phyloP scores from a whole-genome alignment of 1,140 invertebrate genomes.

The Macrosteles quadrilineatus region DNA sequence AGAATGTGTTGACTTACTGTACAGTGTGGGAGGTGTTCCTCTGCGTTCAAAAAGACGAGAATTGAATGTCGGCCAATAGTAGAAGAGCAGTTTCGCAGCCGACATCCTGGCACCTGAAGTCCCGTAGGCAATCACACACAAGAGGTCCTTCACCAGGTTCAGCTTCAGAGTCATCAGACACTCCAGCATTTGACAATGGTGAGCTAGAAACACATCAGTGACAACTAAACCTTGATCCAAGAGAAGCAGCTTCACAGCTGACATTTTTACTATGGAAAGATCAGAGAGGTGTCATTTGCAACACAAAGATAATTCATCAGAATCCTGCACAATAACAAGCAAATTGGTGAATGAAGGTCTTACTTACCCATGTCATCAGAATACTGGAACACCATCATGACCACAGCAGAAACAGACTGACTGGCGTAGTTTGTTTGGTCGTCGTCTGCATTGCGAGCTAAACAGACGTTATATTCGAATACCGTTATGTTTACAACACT shows the following conservation, averaged over 20 bases:
- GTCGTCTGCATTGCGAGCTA: conserved; percentile 64
- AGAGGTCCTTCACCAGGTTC: conserved; percentile 87
- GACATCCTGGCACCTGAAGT: conserved; percentile 87
- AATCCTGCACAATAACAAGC: no score
- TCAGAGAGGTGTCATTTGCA: no score
- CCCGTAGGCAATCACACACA: conserved; percentile 96
- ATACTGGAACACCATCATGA: conserved; percentile 98
- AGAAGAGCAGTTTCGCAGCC: conserved; percentile 95
- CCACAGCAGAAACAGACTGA: conserved; percentile 90
- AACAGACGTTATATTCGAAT: conserved; percentile 41
- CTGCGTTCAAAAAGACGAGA: conserved; percentile 89
- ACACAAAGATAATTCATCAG: no score
- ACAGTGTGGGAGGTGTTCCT: conserved; percentile 85
- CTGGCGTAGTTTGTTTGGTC: conserved; percentile 81
- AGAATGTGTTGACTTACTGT: no score
- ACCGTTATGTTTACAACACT: not conserved
- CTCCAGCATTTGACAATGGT: conserved; percentile 93
- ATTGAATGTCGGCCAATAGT: conserved; percentile 99
- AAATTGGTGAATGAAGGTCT: no score
- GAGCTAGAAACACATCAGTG: conserved; percentile 62
- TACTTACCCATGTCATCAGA: conserved; percentile 80
- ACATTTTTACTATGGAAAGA: no score
- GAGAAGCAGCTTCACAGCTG: no score
- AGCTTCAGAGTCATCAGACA: conserved; percentile 91
- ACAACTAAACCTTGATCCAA: no score